A percentile compares a stretch with the other conserved stretches of the same genome.
phyloP scores from a whole-genome alignment of 37 sponge, comb jelly and placozoan genomes.

The Amphimedon queenslandica region DNA sequence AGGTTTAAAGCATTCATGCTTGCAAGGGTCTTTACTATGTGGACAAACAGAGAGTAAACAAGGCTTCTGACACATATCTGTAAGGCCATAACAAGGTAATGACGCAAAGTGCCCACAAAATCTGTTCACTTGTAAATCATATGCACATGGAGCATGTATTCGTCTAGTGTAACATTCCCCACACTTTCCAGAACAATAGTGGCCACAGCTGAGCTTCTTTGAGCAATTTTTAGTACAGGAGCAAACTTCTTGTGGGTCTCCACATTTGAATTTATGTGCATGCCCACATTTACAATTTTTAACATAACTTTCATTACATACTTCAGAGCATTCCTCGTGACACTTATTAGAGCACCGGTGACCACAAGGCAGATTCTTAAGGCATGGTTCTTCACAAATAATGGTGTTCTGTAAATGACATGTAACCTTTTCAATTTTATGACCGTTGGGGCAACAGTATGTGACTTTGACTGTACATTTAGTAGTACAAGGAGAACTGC shows the following conservation, averaged over 20 bases:
- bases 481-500: background rate
- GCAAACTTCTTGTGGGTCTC: background rate
- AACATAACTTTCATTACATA: slow-evolving; percentile 10
- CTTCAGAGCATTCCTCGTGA: slow-evolving; percentile 28
- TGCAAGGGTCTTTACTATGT: background rate
- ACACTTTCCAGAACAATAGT: slow-evolving; percentile 59
- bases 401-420: background rate
- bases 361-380: background rate
- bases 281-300: slow-evolving; percentile 13
- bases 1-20: background rate
- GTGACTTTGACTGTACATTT: background rate
- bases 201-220: slow-evolving; percentile 51
- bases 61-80: background rate
- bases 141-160: slow-evolving; percentile 32
- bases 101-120: slow-evolving; percentile 38
- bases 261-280: slow-evolving; percentile 2
- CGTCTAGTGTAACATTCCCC: slow-evolving; percentile 24
- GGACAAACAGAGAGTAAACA: slow-evolving; percentile 14
- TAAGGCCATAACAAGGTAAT: slow-evolving; percentile 1
- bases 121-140: background rate
- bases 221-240: slow-evolving; percentile 37
- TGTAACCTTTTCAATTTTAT: background rate
- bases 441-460: background rate
- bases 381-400: background rate
- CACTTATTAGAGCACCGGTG: no score